phyloP scores from a whole-genome alignment of 2,888 invertebrate species.

The Epinotia brunnichana region DNA sequence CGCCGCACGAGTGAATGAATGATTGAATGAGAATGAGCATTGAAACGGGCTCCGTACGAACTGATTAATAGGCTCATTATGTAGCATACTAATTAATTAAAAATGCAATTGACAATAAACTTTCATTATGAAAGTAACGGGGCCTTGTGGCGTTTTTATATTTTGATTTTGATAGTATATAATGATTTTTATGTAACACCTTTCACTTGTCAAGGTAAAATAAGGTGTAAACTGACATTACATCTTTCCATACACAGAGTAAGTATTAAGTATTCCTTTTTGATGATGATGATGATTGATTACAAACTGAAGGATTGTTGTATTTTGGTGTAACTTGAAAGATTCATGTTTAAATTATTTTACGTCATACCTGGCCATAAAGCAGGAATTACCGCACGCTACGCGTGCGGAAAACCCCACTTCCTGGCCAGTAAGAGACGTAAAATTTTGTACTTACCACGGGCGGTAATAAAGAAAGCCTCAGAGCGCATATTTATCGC shows the following conservation, averaged over 20 bases:
- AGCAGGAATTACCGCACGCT: too few relatives aligned
- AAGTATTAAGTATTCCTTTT: neutral
- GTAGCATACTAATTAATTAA: constrained; percentile 42
- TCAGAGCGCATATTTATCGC: too few relatives aligned
- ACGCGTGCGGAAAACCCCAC: too few relatives aligned
- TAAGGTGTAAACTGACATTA: neutral
- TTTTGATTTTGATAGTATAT: constrained; percentile 5
- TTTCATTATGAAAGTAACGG: constrained; percentile 32
- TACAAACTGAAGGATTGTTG: too few relatives aligned
- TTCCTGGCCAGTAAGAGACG: too few relatives aligned
- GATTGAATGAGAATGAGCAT: constrained; percentile 44
- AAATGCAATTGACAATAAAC: constrained; percentile 32
- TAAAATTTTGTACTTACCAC: too few relatives aligned
- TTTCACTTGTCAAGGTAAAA: constrained; percentile 23
- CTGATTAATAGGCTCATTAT: constrained; percentile 55
- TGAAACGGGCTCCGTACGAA: constrained; percentile 28
- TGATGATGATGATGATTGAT: too few relatives aligned
- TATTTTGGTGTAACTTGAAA: too few relatives aligned
- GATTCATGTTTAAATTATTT: too few relatives aligned
- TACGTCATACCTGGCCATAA: too few relatives aligned
- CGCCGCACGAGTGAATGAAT: constrained; percentile 31
- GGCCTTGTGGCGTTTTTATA: neutral
- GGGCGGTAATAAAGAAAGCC: too few relatives aligned
- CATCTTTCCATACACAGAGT: neutral
- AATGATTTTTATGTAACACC: constrained; percentile 18